Base-by-base conservation (phyloP, 2,797 vertebrate species). In the Lagodon rhomboides region DNA sequence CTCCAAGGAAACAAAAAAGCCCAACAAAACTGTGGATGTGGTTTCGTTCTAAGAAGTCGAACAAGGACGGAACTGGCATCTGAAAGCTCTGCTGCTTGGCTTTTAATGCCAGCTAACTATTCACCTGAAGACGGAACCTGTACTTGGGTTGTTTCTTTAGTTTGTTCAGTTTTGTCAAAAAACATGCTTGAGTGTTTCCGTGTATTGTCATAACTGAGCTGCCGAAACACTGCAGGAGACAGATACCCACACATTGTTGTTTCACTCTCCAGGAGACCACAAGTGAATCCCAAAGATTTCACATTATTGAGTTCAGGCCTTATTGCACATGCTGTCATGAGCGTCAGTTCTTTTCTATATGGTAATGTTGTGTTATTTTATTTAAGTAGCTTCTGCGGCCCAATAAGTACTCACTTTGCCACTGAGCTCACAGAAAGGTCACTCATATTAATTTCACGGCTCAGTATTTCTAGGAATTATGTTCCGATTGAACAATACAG, bases 1-100 rank as follows among this genome's bases (percentile, higher is more conserved):
- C 80, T 84, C 64, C 46, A 68, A 59, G 80, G 49, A 84, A 65
- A 84, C 69, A 53, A 72, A 83, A 44, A 38, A 9, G 38, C 38
- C 7, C 22, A 82, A 41, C 34, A 64, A 54, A 30, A 38, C 55
- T 27, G 55, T 43, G 49, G 50, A 68, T 73, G 67, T 69, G 63
- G 74, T 80, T 68, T 49, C 13, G 38, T 71, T 23, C 3, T 18
- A 75, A 41, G 12, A 71, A 58, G 44, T 49, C 47, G 34, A 51
- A 55, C 18, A 5, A 63, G 34, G 23, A 23, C 12, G 25, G 4
- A 54, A 11, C 53, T 61, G 68, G 63, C 58, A 69, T 70, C 27
- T 16, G 41, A 61, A 17, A 38, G 46, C n/a, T 51, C 22, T 11
- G 12, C 50, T 41, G 16, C 16, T 38, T 13, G 25, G 50, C 30